Evolutionary conservation across 2,797 vertebrate genomes (phyloP), one percentile per base, ranked within the genome.

Genomic region (Microchirus variegatus): DNA sequence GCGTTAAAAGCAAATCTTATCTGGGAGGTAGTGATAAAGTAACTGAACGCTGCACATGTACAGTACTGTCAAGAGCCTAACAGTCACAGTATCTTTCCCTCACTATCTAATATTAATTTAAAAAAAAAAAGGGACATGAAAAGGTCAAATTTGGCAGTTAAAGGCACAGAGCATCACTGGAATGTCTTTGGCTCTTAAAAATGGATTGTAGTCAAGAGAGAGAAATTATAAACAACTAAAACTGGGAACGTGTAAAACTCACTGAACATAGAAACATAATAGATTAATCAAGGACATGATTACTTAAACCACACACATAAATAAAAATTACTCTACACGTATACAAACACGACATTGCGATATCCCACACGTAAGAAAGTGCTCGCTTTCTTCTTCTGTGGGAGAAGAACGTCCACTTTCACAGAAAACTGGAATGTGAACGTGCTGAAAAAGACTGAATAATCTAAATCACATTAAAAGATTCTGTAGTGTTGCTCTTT

Each of bases 281-380:
- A 0, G 26, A 67, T 4, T 5, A 22, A 46, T 55, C 52, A 22
- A 63, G 4, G n/a, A 57, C 66, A 87, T 62, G 64, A 73, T 82
- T 69, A 62, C 26, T 69, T 50, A 10, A 80, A 62, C 57, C 15
- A 49, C 47, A 54, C 22, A 73, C 44, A 88, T 88, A 88, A 89
- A 87, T 81, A 81, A 17, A 87, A 87, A 80, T 83, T 76, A 80
- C 38, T 66, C 63, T 59, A 75, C 38, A 71, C 19, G 36, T 72
- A 26, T 11, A 54, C 42, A 54, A 60, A 82, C 36, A 70, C 63
- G 22, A 79, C 47, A 62, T 48, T 59, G 67, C n/a, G 70, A 58
- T 59, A 61, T 58, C 70, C 58, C 53, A 78, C 22, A 1, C 22
- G 43, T 45, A 43, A 71, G 43, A 86, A 87, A 72, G 67, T 78